A percentile compares a stretch with the other conserved stretches of the same genome.
Conservation (phyloP, 2,888 invertebrate genomes). For the Clistopyga incitator region DNA sequence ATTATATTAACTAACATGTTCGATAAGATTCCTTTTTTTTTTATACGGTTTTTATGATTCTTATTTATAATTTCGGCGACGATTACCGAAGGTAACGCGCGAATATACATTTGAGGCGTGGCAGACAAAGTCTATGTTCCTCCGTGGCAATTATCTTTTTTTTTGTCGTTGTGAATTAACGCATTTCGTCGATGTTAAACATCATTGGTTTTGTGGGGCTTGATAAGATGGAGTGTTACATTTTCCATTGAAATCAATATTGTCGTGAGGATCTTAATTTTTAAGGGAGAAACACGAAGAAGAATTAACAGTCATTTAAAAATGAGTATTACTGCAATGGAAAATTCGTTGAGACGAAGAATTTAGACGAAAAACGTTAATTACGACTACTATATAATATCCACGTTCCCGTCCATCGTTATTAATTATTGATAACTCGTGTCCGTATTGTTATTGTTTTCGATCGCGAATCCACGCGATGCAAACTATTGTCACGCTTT, state of each 20-base stretch:
- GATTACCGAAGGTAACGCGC: neutral
- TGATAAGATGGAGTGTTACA: neutral
- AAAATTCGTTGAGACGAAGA: neutral
- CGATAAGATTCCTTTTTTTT: slow-evolving; percentile 52
- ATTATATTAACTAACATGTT: slow-evolving; percentile 13
- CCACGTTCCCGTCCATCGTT: slow-evolving; percentile 62
- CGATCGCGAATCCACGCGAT: slow-evolving; percentile 25
- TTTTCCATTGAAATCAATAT: neutral
- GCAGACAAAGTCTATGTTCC: slow-evolving; percentile 54
- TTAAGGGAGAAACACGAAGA: neutral
- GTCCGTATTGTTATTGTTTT: slow-evolving; percentile 44
- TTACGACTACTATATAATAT: slow-evolving; percentile 13
- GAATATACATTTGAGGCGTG: slow-evolving; percentile 23
- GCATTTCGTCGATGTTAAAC: neutral
- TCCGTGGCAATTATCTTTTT: slow-evolving; percentile 54
- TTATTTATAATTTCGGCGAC: slow-evolving; percentile 57
- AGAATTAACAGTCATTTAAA: neutral
- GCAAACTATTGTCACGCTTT: slow-evolving; percentile 37
- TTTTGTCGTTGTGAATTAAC: slow-evolving; percentile 40
- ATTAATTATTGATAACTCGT: slow-evolving; percentile 50
- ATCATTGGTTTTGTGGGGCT: neutral
- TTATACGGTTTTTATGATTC: slow-evolving; percentile 52
- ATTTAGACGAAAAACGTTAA: slow-evolving; percentile 17
- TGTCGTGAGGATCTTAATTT: neutral
- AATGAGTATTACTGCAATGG: neutral